These are phyloP conservation scores for Hormiphora californensis DNA, from an alignment of 37 sponge, comb jelly and placozoan genomes.

Conservation along the genomic window DNA sequence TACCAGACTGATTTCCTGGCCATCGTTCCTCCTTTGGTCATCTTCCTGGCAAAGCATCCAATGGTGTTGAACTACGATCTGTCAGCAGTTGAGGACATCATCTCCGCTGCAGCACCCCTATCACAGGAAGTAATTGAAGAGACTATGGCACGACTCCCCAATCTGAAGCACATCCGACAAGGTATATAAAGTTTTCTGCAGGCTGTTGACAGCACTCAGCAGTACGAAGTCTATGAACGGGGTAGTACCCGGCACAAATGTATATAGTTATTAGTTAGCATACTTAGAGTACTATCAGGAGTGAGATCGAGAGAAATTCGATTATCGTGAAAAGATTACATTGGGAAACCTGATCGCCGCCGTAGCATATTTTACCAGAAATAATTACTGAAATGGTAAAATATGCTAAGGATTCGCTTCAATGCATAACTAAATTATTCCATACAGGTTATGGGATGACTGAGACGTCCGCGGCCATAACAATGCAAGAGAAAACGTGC, in stretches of 20 bases:
- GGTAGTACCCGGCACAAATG: no score
- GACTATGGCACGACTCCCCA: neutral
- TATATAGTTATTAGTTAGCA: no score
- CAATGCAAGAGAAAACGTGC: neutral
- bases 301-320: no score
- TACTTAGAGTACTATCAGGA: no score
- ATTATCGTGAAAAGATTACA: no score
- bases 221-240: no score
- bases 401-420: no score
- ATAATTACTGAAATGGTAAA: no score
- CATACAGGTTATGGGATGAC: neutral
- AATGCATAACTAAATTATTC: neutral
- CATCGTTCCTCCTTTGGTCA: conserved; percentile 68
- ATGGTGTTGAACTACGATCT: conserved; percentile 72
- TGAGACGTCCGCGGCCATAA: neutral
- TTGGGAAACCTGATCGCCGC: no score
- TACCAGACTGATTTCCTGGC: neutral
- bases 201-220: no score
- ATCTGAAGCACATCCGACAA: conserved; percentile 23
- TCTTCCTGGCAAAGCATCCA: conserved; percentile 81
- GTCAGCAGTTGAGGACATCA: conserved; percentile 57
- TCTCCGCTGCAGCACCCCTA: conserved; percentile 77
- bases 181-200: no score
- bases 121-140: conserved; percentile 62
- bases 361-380: no score